Percentiles rank a stretch among this genome's conserved stretches.
Conservation (phyloP, 2,797 vertebrate species). For the Megaceryle alcyon region DNA sequence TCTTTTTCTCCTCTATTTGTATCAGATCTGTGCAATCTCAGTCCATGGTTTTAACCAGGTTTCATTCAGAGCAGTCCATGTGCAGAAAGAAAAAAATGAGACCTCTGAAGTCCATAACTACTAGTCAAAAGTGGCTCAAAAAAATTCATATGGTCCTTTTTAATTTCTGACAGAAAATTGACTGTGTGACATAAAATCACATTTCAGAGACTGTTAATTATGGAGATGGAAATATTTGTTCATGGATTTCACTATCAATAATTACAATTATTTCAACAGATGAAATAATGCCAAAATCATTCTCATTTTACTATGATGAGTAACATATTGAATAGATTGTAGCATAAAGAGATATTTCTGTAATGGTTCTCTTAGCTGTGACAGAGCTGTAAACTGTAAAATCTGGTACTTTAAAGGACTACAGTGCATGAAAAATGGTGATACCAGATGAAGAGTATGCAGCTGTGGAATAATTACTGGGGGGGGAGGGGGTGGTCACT, state of each 20-base stretch:
- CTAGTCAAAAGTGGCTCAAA: neutral
- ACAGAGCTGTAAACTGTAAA: neutral
- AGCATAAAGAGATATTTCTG: neutral
- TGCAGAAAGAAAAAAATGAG: neutral
- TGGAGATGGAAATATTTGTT: neutral
- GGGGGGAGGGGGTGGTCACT: no score
- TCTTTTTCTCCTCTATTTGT: neutral
- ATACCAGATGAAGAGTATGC: neutral
- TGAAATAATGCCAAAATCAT: neutral
- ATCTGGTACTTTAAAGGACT: neutral
- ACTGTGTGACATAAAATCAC: neutral
- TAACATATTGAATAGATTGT: rapidly evolving
- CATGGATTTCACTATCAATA: neutral
- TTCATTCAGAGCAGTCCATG: neutral
- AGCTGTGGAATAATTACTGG: neutral
- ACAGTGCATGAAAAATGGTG: neutral
- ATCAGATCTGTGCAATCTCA: neutral
- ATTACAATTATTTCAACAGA: neutral
- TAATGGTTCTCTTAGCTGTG: neutral
- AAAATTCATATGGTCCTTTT: neutral
- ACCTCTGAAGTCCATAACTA: neutral
- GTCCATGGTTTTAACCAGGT: neutral
- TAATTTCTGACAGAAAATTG: neutral
- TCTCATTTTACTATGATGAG: neutral
- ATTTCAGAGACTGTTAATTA: neutral